Conservation (phyloP, 2,888 invertebrate species). For the Cordilura impudica region DNA sequence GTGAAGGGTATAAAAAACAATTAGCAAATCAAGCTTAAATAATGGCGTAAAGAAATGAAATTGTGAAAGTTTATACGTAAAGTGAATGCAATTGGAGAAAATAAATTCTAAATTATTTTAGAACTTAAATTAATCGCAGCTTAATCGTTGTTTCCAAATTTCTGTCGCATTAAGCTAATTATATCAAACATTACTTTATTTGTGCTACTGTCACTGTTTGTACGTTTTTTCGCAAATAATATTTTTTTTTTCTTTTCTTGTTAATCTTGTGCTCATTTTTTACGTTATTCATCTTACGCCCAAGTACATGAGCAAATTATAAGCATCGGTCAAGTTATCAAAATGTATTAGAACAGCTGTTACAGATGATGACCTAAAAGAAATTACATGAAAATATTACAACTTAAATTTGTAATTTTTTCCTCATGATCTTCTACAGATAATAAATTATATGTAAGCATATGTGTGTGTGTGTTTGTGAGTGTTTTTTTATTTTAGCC, state of each 20-base stretch:
- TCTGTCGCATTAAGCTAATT: too few relatives aligned
- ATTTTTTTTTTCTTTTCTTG: background rate
- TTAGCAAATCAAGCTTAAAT: too few relatives aligned
- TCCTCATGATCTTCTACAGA: background rate
- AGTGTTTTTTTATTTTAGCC: conserved; percentile 11
- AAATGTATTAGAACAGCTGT: conserved; percentile 49
- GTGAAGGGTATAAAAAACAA: too few relatives aligned
- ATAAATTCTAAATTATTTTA: too few relatives aligned
- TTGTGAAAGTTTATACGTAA: too few relatives aligned
- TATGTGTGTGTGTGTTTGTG: background rate
- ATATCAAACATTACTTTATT: too few relatives aligned
- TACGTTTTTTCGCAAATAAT: background rate
- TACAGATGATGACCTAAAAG: conserved; percentile 9
- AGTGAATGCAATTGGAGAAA: too few relatives aligned
- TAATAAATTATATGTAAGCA: background rate
- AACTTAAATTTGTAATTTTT: background rate
- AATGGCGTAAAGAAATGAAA: too few relatives aligned
- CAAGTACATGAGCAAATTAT: conserved; percentile 22
- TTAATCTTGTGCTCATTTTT: background rate
- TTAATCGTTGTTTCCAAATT: too few relatives aligned
- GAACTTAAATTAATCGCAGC: too few relatives aligned
- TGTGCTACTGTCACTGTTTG: background rate
- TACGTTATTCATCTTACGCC: conserved; percentile 19
- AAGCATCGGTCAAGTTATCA: conserved; percentile 2
- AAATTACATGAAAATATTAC: background rate